Evolutionary conservation across 30 jellyfish, hydroid and myxozoan species (phyloP).

Genomic region (Aurelia sp.): DNA sequence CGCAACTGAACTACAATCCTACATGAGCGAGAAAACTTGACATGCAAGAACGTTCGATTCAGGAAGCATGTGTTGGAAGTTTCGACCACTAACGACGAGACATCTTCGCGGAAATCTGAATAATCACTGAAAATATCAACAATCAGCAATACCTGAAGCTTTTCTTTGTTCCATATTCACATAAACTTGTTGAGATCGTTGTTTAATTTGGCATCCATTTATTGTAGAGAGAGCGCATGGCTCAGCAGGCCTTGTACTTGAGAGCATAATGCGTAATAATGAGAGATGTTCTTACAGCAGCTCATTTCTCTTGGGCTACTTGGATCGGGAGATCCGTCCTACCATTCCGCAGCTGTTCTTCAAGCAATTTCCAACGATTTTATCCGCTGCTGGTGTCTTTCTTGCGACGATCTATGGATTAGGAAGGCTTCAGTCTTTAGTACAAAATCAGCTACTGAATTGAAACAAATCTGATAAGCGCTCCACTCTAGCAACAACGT

Average conservation of each 20-base stretch:
- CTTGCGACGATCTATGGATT: slow-evolving; percentile 6
- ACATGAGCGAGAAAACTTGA: too few relatives aligned
- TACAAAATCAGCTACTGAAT: too few relatives aligned
- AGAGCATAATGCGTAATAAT: slow-evolving; percentile 36
- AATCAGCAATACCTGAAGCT: slow-evolving; percentile 12
- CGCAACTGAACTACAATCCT: too few relatives aligned
- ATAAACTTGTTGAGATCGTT: slow-evolving; percentile 5
- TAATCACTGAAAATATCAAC: too few relatives aligned
- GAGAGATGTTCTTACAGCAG: slow-evolving; percentile 22
- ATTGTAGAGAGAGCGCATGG: slow-evolving; percentile 26
- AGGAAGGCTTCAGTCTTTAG: too few relatives aligned
- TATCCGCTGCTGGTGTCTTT: slow-evolving; percentile 7
- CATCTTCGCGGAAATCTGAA: too few relatives aligned
- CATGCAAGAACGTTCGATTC: too few relatives aligned
- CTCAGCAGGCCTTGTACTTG: slow-evolving; percentile 57
- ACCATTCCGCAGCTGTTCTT: slow-evolving; percentile 62
- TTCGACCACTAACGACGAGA: too few relatives aligned
- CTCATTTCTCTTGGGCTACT: slow-evolving; percentile 45
- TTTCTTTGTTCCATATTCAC: slow-evolving; percentile 30
- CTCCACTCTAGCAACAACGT: too few relatives aligned
- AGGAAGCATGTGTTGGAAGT: too few relatives aligned
- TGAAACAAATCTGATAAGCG: too few relatives aligned
- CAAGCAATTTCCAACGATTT: slow-evolving; percentile 21
- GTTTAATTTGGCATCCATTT: slow-evolving; percentile 31
- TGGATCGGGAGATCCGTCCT: slow-evolving; percentile 17